Percentiles rank a stretch among this genome's conserved stretches.
Evolutionary conservation across 2,888 invertebrate genomes (phyloP).

Genomic region (Diploptera punctata): DNA sequence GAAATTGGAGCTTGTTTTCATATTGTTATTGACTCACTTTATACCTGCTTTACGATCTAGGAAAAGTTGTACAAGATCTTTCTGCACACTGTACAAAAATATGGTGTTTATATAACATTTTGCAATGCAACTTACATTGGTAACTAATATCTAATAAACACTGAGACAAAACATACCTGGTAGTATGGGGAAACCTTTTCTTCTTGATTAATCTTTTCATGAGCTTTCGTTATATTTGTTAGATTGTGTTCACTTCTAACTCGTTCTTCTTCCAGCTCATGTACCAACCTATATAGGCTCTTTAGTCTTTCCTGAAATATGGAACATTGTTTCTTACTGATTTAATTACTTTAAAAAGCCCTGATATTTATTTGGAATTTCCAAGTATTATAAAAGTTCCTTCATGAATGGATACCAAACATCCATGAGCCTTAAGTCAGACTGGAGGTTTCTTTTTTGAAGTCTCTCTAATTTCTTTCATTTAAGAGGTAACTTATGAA

Average conservation of each 20-base stretch:
- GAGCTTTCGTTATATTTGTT: conserved; percentile 77
- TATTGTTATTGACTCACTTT: no score
- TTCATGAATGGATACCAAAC: not conserved
- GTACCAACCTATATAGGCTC: conserved; percentile 75
- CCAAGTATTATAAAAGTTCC: not conserved
- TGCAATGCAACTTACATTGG: no score
- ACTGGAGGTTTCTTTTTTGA: no score
- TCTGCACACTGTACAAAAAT: no score
- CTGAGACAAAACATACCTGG: conserved; percentile 55
- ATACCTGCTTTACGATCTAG: no score
- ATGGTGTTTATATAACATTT: no score
- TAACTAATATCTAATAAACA: no score
- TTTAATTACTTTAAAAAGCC: not conserved
- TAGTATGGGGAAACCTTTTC: conserved; percentile 59
- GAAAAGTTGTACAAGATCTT: no score
- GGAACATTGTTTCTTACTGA: not conserved
- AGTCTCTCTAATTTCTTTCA: no score
- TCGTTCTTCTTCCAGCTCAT: conserved; percentile 83
- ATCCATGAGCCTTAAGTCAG: not conserved
- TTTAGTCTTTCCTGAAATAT: conserved; percentile 76
- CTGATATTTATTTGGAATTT: not conserved
- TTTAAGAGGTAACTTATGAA: no score
- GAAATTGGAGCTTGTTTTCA: no score
- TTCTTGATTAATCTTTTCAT: conserved; percentile 64
- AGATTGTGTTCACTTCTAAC: conserved; percentile 82